A percentile compares a stretch with the other conserved stretches of the same genome.
phyloP scores from a whole-genome alignment of 1,140 invertebrate genomes.

The Euura saliciscinereae region DNA sequence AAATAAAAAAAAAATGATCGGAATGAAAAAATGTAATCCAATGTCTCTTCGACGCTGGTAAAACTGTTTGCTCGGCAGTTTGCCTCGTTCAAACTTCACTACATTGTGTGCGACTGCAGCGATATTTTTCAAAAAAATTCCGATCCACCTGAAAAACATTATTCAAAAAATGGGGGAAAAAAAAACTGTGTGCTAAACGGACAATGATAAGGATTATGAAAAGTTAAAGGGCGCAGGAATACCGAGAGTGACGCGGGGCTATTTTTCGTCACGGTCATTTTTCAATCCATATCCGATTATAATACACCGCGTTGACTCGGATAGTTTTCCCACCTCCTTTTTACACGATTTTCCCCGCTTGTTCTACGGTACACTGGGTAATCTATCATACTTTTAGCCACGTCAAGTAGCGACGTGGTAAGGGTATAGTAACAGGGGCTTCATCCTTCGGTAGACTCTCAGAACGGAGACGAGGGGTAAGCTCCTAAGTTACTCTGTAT shows the following conservation, averaged over 20 bases:
- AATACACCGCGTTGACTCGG: neutral
- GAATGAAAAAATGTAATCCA: neutral
- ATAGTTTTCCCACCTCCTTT: neutral
- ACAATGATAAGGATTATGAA: neutral
- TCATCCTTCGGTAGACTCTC: neutral
- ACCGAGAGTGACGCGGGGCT: neutral
- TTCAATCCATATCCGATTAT: slow-evolving; percentile 1
- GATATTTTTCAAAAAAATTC: too few relatives aligned
- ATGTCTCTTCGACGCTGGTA: neutral
- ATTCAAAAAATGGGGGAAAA: too few relatives aligned
- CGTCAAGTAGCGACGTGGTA: neutral
- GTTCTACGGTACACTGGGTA: neutral
- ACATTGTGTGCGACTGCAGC: neutral
- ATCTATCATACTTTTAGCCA: neutral
- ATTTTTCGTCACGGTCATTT: neutral
- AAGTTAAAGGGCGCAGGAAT: neutral
- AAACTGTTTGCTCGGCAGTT: neutral
- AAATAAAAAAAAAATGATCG: neutral
- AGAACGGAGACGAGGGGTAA: neutral
- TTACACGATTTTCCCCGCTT: neutral
- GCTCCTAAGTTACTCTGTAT: neutral
- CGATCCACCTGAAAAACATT: too few relatives aligned
- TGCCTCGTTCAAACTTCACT: neutral
- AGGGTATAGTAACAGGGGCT: neutral
- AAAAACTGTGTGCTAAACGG: too few relatives aligned